A percentile compares a stretch with the other conserved stretches of the same genome.
Evolutionary conservation across 2,113 vertebrate species (phyloP).

Genomic region (Conger conger): DNA sequence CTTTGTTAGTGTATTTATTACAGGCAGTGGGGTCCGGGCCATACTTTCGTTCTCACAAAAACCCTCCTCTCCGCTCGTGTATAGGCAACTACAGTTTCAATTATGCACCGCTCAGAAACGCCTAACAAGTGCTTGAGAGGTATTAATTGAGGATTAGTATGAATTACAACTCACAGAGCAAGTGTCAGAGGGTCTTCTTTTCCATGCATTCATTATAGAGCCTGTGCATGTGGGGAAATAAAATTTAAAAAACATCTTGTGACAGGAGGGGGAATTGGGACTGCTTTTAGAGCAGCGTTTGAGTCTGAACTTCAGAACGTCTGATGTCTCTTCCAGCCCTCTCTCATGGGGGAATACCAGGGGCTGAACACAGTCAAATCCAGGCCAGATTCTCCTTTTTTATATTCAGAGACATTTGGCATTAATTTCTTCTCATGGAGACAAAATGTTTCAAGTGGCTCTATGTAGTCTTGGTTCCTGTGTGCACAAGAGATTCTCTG

Average conservation of each 20-base stretch:
- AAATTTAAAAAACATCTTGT: not conserved
- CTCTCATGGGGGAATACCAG: not conserved
- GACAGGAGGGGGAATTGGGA: not conserved
- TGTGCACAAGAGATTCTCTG: not conserved
- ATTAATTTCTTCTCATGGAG: not conserved
- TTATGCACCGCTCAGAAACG: not conserved
- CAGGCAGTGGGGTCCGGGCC: not conserved
- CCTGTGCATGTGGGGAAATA: not conserved
- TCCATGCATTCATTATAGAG: not conserved
- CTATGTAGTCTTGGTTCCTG: not conserved
- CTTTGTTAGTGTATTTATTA: not conserved
- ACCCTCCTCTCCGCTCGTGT: not conserved
- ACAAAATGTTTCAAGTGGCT: not conserved
- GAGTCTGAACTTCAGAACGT: not conserved
- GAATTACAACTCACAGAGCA: conserved; percentile 4
- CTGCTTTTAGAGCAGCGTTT: not conserved
- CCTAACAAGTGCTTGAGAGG: not conserved
- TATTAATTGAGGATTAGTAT: conserved; percentile 7
- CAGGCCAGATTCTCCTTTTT: not conserved
- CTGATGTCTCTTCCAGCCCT: conserved; percentile 1
- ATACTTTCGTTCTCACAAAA: not conserved
- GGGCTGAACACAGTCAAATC: not conserved
- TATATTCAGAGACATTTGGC: conserved; percentile 2
- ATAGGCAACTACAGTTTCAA: not conserved
- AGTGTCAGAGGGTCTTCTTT: not conserved